These are phyloP conservation scores for Pavo muticus DNA, from an alignment of 2,113 vertebrate genomes.

Conservation along the genomic window DNA sequence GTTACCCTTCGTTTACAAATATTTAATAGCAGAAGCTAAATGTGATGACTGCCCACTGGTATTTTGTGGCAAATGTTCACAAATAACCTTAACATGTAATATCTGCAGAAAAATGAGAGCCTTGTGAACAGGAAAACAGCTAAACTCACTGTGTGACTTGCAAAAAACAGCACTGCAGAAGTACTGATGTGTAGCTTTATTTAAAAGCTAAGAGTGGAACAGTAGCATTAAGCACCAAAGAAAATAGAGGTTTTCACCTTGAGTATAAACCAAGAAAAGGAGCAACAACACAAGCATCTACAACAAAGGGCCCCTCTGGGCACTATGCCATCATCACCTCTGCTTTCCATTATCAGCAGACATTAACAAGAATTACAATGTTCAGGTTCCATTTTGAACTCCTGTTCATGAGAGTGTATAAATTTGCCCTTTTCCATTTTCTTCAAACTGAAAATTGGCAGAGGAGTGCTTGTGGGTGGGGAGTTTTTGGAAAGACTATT, in stretches of 20 bases:
- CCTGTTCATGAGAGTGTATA: background rate
- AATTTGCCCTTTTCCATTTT: conserved; percentile 31
- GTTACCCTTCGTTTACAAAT: background rate
- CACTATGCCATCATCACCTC: background rate
- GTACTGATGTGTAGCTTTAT: background rate
- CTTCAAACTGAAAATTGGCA: conserved; percentile 52
- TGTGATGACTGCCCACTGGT: background rate
- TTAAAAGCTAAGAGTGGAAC: background rate
- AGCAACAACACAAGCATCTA: background rate
- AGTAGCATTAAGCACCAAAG: background rate
- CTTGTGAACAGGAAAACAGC: background rate
- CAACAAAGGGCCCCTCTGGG: background rate
- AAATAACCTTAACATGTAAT: background rate
- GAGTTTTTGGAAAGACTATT: conserved; percentile 41
- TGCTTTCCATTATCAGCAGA: background rate
- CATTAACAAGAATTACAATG: background rate
- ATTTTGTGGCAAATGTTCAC: background rate
- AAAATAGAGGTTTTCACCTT: background rate
- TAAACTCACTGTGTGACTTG: background rate
- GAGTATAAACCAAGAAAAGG: background rate
- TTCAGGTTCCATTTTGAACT: conserved; percentile 40
- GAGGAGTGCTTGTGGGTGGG: conserved; percentile 18
- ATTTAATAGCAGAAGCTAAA: background rate
- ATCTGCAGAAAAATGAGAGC: background rate
- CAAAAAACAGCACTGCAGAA: background rate